Conservation (phyloP, 1,140 invertebrate genomes). For the Aphaenogaster rudis region DNA sequence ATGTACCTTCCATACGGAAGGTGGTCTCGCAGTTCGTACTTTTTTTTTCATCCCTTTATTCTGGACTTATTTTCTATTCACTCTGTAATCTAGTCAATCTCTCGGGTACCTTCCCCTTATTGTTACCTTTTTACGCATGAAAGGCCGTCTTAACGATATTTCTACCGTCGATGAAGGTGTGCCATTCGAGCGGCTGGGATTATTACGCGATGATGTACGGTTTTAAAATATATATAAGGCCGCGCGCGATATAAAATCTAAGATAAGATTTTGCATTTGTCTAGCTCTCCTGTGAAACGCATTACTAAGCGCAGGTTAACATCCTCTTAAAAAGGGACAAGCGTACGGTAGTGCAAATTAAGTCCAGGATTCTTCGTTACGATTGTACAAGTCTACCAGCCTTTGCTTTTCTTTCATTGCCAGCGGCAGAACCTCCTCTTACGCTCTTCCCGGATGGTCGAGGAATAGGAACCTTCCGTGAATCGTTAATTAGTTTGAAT, state of each 20-base stretch:
- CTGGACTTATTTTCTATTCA: constrained; percentile 45
- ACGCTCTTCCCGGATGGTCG: constrained; percentile 59
- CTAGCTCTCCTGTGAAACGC: constrained; percentile 41
- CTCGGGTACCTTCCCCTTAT: constrained; percentile 18
- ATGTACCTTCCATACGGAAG: constrained; percentile 8
- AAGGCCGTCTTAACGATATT: constrained; percentile 51
- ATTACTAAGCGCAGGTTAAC: constrained; percentile 53
- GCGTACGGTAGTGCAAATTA: constrained; percentile 66
- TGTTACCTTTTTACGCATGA: constrained; percentile 44
- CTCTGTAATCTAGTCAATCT: constrained; percentile 42
- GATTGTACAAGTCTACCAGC: constrained; percentile 63
- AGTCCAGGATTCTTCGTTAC: constrained; percentile 70
- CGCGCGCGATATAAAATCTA: constrained; percentile 38
- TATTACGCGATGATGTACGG: constrained; percentile 29
- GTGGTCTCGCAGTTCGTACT: constrained; percentile 2
- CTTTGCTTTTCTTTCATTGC: constrained; percentile 71
- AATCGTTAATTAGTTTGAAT: constrained; percentile 75
- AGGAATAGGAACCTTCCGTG: constrained; percentile 60
- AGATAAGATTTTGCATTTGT: constrained; percentile 57
- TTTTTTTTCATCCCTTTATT: constrained; percentile 42
- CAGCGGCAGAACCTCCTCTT: constrained; percentile 43
- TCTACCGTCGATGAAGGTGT: constrained; percentile 28
- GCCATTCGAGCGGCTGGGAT: constrained; percentile 21
- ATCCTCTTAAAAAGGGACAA: constrained; percentile 45
- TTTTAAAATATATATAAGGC: constrained; percentile 24